A percentile compares a stretch with the other conserved stretches of the same genome.
Conservation (phyloP, 2,797 vertebrate genomes). For the Coendou prehensilis region DNA sequence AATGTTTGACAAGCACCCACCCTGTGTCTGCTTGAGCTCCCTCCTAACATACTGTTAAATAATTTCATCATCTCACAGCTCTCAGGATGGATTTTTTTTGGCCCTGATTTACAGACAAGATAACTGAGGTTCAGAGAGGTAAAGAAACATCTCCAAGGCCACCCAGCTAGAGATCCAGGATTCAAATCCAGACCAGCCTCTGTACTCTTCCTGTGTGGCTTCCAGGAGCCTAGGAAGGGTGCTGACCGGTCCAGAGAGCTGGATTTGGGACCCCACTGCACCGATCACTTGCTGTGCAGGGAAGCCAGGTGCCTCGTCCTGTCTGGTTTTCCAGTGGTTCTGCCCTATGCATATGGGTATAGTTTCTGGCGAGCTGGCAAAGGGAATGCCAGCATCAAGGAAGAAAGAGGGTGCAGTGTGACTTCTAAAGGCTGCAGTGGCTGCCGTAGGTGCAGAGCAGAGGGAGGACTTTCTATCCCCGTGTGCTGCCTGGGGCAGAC, state of each 20-base stretch:
- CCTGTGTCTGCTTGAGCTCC: neutral
- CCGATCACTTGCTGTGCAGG: neutral
- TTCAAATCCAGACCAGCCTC: neutral
- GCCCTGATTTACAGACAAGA: neutral
- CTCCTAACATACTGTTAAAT: neutral
- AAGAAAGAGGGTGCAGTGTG: neutral
- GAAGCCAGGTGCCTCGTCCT: neutral
- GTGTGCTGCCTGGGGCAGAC: neutral
- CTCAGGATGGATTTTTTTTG: neutral
- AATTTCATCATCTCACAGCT: neutral
- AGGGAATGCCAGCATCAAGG: neutral
- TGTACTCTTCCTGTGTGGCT: neutral
- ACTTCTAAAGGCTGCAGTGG: neutral
- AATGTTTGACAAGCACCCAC: neutral
- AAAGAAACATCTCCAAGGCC: neutral
- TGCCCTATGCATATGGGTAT: neutral
- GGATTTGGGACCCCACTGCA: neutral
- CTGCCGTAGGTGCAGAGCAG: neutral
- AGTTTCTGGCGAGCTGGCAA: neutral
- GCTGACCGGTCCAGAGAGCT: neutral
- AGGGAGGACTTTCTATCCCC: neutral
- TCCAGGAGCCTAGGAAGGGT: neutral
- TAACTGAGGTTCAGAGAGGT: slow-evolving; percentile 13
- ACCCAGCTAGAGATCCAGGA: neutral
- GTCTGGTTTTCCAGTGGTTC: neutral